A percentile compares a stretch with the other conserved stretches of the same genome.
Conservation (phyloP, 2,113 vertebrate genomes). For the Callospermophilus lateralis region DNA sequence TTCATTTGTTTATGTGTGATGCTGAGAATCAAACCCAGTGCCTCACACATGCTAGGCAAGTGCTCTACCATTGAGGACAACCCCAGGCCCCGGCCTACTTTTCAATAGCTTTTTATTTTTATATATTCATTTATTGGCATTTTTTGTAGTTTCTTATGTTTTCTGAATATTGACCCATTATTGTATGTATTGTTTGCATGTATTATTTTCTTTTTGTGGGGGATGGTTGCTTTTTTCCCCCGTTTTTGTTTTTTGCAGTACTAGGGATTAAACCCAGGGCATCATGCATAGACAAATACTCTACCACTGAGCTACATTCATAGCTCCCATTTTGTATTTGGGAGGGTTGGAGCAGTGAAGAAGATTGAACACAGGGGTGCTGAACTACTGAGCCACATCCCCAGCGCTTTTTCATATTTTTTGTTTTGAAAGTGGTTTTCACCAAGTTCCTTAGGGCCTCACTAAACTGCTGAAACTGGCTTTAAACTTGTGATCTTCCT, state of each 20-base stretch:
- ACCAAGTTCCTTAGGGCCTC: not conserved
- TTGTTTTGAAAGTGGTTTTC: not conserved
- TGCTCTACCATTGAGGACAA: too few relatives aligned
- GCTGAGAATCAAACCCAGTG: too few relatives aligned
- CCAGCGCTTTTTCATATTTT: not conserved
- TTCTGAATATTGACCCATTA: not conserved
- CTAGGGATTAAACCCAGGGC: too few relatives aligned
- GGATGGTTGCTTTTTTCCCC: too few relatives aligned
- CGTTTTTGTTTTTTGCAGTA: too few relatives aligned
- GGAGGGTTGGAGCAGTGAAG: too few relatives aligned
- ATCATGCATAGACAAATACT: too few relatives aligned
- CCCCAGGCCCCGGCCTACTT: too few relatives aligned
- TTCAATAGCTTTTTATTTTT: too few relatives aligned
- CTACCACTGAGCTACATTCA: too few relatives aligned
- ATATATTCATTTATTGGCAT: not conserved
- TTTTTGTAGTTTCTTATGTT: not conserved
- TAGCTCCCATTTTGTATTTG: not conserved
- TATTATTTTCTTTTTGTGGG: not conserved
- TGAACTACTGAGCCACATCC: not conserved
- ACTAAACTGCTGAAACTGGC: not conserved
- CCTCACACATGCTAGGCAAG: too few relatives aligned
- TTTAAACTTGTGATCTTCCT: not conserved
- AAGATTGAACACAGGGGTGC: not conserved
- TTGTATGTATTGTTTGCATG: not conserved
- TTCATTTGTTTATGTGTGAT: too few relatives aligned